A percentile compares a stretch with the other conserved stretches of the same genome.
phyloP scores from a whole-genome alignment of 2,113 vertebrate genomes.

The Copsychus sechellarum region DNA sequence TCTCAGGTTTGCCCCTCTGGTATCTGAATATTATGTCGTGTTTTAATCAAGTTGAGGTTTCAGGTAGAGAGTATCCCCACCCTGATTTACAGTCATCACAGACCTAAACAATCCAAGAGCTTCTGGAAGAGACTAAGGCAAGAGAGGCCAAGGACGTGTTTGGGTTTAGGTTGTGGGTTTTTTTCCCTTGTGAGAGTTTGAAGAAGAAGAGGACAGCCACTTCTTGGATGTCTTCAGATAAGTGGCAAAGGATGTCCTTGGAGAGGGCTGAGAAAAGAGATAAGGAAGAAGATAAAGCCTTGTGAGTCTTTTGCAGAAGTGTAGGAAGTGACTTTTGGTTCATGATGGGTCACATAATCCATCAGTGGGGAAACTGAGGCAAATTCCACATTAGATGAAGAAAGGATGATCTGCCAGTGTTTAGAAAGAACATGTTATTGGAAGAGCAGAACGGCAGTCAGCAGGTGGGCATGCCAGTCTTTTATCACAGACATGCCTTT shows the following conservation, averaged over 20 bases:
- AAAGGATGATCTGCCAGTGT: background rate
- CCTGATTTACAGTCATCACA: background rate
- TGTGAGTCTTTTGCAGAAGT: background rate
- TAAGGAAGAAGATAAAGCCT: background rate
- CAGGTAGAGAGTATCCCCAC: background rate
- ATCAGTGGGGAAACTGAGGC: background rate
- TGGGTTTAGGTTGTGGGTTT: fast-evolving
- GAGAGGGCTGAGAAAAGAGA: background rate
- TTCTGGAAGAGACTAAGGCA: background rate
- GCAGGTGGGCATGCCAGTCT: background rate
- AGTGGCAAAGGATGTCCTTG: background rate
- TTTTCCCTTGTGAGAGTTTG: background rate
- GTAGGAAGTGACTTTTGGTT: background rate
- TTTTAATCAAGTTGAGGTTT: background rate
- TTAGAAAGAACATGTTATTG: background rate
- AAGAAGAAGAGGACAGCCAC: background rate
- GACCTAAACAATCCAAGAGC: background rate
- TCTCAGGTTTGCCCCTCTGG: background rate
- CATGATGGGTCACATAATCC: background rate
- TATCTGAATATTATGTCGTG: background rate
- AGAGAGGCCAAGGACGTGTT: background rate
- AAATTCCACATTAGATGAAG: background rate
- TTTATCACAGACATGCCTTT: background rate
- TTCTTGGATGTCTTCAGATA: background rate
- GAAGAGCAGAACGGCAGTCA: background rate